Conservation (phyloP, 2,113 vertebrate species). For the Falco punctatus region DNA sequence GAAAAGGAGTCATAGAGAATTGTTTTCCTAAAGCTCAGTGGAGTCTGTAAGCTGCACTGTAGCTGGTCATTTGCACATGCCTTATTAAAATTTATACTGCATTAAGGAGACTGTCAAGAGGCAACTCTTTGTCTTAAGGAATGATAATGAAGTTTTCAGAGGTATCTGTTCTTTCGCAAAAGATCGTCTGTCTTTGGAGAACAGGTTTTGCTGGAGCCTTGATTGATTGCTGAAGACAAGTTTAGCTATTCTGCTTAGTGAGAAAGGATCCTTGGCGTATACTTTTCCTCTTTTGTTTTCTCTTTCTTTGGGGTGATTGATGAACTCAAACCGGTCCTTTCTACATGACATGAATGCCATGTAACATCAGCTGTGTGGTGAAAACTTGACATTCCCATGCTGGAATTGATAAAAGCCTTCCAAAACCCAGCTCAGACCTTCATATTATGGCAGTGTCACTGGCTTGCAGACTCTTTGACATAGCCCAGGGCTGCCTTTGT, state of each 20-base stretch:
- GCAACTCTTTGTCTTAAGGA: not conserved
- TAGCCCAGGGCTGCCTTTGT: not conserved
- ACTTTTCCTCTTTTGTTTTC: not conserved
- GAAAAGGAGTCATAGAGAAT: not conserved
- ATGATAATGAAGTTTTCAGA: slow-evolving; percentile 3
- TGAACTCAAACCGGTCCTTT: not conserved
- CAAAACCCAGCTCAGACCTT: not conserved
- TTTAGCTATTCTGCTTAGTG: not conserved
- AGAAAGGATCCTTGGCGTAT: not conserved
- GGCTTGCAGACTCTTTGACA: not conserved
- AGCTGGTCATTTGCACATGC: not conserved
- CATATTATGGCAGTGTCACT: rapidly evolving
- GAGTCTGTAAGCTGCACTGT: not conserved
- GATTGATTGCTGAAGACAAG: slow-evolving; percentile 27
- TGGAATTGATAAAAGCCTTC: not conserved
- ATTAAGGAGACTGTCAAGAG: not conserved
- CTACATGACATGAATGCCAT: not conserved
- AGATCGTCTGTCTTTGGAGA: not conserved
- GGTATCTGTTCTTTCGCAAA: not conserved
- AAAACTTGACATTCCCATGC: not conserved
- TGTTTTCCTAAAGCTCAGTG: not conserved
- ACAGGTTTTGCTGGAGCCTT: slow-evolving; percentile 26
- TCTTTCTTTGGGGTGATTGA: not conserved
- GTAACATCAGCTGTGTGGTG: not conserved
- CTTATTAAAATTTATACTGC: slow-evolving; percentile 27